Evolutionary conservation across 2,888 invertebrate genomes (phyloP).

Genomic region (Helobdella robusta): DNA sequence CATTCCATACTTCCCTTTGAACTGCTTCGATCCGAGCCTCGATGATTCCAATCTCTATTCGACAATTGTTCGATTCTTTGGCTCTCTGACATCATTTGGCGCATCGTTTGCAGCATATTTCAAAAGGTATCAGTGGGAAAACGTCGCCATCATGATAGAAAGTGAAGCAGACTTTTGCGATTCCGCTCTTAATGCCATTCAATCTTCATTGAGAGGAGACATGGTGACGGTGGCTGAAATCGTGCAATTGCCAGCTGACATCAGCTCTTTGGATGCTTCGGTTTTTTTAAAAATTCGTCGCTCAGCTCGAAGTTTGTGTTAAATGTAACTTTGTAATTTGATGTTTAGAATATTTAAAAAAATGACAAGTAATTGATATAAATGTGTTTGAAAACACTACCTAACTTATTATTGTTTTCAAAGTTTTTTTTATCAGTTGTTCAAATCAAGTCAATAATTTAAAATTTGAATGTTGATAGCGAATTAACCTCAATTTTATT

Average conservation of each 20-base stretch:
- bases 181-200: neutral
- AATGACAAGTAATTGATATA: too few species aligned
- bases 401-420: too few species aligned
- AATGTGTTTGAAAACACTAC: too few species aligned
- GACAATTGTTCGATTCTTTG: conserved; percentile 15
- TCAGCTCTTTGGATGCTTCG: too few species aligned
- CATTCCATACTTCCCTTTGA: conserved; percentile 17
- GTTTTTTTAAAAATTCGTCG: too few species aligned
- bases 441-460: too few species aligned
- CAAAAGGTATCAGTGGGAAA: conserved; percentile 2
- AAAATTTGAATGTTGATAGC: too few species aligned
- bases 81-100: conserved; percentile 13
- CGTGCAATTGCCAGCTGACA: neutral
- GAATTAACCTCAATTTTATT: too few species aligned
- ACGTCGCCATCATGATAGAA: conserved; percentile 19
- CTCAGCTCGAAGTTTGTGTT: too few species aligned
- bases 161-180: neutral
- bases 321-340: too few species aligned
- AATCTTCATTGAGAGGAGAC: neutral
- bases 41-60: conserved; percentile 19
- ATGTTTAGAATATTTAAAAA: too few species aligned
- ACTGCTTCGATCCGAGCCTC: conserved; percentile 20
- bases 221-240: neutral
- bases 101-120: conserved; percentile 11
- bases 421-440: too few species aligned